Percentiles rank a stretch among this genome's conserved stretches.
Evolutionary conservation across 2,797 vertebrate species (phyloP).

Genomic region (Lepus oiostolus): DNA sequence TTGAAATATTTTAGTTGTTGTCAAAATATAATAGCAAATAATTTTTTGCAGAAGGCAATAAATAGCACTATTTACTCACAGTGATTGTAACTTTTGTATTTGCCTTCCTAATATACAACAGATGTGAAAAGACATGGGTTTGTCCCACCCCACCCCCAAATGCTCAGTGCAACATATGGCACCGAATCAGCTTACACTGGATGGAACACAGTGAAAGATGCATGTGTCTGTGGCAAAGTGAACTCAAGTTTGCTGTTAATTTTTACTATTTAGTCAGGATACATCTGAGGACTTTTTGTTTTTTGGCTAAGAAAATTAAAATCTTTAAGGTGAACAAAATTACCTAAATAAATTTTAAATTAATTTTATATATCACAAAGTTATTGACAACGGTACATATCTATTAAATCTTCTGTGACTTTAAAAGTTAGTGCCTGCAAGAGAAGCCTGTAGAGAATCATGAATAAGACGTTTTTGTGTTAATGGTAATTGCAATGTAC

Average conservation of each 20-base stretch:
- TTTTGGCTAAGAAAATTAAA: conserved; percentile 53
- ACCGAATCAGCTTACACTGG: conserved; percentile 61
- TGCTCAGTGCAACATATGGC: conserved; percentile 72
- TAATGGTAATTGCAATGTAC: not conserved
- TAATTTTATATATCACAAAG: not conserved
- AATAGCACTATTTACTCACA: conserved; percentile 80
- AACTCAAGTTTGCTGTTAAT: conserved; percentile 44
- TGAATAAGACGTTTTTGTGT: not conserved
- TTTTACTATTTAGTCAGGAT: conserved; percentile 28
- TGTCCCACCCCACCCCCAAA: conserved; percentile 63
- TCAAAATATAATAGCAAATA: conserved; percentile 73
- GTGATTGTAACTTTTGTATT: conserved; percentile 80
- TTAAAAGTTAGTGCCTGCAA: not conserved
- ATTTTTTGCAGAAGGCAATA: conserved; percentile 77
- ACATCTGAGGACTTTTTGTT: conserved; percentile 1
- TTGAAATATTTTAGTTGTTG: conserved; percentile 62
- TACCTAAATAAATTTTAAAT: conserved; percentile 36
- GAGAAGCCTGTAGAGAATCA: not conserved
- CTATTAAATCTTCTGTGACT: conserved; percentile 29
- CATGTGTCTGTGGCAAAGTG: not conserved
- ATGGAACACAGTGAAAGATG: conserved; percentile 67
- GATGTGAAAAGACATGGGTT: conserved; percentile 83
- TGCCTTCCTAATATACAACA: conserved; percentile 84
- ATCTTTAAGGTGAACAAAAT: conserved; percentile 50
- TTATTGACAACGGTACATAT: not conserved